Base-by-base conservation (phyloP, 2,113 vertebrate species). In the Halichoerus grypus region DNA sequence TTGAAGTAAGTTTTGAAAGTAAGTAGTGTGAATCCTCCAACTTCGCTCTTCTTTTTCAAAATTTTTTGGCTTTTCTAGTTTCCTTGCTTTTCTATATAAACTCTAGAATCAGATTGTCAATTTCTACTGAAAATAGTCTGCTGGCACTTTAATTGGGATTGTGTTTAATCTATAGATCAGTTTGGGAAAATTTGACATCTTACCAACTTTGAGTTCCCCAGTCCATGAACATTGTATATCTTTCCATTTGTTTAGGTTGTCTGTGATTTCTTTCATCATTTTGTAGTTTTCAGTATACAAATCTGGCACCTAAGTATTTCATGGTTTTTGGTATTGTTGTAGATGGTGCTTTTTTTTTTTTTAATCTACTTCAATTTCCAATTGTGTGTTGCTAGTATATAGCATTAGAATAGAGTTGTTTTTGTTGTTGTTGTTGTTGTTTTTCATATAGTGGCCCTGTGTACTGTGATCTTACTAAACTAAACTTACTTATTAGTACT, bases 261-360 rank as follows among this genome's bases (percentile, higher is more conserved):
- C 33, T 95, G 89, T 95, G 3, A 74, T 80, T 81, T 80, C 42
- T 91, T 80, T 94, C 36, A 57, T 67, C 28, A 82, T 67, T 92
- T 95, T 93, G 11, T 67, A 84, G n/a, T 88, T 88, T 91, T 79
- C 51, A 55, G 6, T 76, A 91, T 84, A 80, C 31, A 94, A 19
- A 61, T 87, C 49, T 90, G 14, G 14, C 57, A 80, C 21, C 11
- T n/a, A 72, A 83, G 14, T 80, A 80, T 67, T 87, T 89, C n/a
- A 31, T 91, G 28, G 5, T 18, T 93, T 79, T 86, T 86, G 3
- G 28, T 96, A 39, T 16, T 93, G 22, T 79, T 87, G 10, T 69
- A 85, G 31, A 19, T 86, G 57, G 12, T 67, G 4, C 5, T 74
- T 93, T 81, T 89, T 21, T 21, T 36, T 71, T 74, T 74, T 16